phyloP scores from a whole-genome alignment of 2,888 invertebrate genomes.

The Cordilura impudica region DNA sequence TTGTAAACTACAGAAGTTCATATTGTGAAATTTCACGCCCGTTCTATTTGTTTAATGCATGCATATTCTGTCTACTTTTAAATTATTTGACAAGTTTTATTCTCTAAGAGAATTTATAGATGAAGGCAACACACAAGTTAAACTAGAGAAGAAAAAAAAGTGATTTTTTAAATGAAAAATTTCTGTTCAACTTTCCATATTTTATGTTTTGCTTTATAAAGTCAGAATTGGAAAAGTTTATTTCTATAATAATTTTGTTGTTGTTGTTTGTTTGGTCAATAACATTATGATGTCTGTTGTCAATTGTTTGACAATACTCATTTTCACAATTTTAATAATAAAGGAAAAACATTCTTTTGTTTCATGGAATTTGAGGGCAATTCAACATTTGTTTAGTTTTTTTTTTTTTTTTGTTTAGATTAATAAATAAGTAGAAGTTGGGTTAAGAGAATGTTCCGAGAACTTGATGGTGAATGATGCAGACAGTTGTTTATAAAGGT shows the following conservation, averaged over 20 bases:
- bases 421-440: background rate
- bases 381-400: background rate
- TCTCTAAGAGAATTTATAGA: background rate
- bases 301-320: constrained; percentile 4
- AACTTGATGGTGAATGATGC: too few relatives aligned
- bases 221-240: background rate
- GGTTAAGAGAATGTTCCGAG: background rate
- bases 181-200: background rate
- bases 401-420: background rate
- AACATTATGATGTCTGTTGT: background rate
- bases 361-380: background rate
- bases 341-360: background rate
- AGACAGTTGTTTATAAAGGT: too few relatives aligned
- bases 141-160: background rate
- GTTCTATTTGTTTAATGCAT: background rate
- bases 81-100: constrained; percentile 20
- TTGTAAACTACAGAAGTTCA: background rate
- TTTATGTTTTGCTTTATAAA: background rate
- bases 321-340: background rate
- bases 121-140: background rate
- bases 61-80: background rate
- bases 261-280: constrained; percentile 4
- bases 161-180: background rate
- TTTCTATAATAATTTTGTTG: too few relatives aligned
- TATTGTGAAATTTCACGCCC: constrained; percentile 8